These are phyloP conservation scores for Asobara japonica DNA, from an alignment of 1,140 invertebrate genomes.

Conservation along the genomic window DNA sequence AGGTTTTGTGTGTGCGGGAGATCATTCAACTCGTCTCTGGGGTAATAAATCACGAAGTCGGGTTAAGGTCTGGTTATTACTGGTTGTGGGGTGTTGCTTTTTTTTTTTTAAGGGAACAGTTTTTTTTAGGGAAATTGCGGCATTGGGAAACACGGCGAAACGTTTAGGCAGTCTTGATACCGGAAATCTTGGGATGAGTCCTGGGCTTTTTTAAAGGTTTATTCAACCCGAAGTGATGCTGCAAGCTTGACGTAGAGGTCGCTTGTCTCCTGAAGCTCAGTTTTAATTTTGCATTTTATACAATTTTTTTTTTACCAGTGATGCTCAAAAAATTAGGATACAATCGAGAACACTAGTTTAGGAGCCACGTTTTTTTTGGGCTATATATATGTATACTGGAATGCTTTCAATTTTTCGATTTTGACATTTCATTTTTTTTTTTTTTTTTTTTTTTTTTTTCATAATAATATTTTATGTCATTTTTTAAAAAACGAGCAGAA, in stretches of 20 bases:
- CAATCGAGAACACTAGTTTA: too few species aligned
- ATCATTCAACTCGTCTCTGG: neutral
- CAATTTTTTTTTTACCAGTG: neutral
- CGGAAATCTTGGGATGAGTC: neutral
- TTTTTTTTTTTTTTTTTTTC: too few species aligned
- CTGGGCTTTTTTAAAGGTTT: neutral
- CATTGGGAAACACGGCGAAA: neutral
- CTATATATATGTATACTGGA: too few species aligned
- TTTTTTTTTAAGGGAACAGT: neutral
- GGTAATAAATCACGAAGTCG: neutral
- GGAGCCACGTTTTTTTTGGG: too few species aligned
- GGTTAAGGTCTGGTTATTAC: too few species aligned
- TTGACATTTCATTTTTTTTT: too few species aligned
- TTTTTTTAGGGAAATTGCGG: neutral
- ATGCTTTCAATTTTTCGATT: too few species aligned
- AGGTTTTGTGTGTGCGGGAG: neutral
- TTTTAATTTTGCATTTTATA: neutral
- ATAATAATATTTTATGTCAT: too few species aligned
- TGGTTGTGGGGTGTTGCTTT: too few species aligned
- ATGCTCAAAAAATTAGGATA: too few species aligned
- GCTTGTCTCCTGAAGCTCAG: neutral
- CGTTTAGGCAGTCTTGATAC: neutral
- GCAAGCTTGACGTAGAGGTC: neutral
- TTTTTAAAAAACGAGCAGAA: too few species aligned
- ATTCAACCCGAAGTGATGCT: neutral